Conservation (phyloP, 2,113 vertebrate species). For the Martes martes region DNA sequence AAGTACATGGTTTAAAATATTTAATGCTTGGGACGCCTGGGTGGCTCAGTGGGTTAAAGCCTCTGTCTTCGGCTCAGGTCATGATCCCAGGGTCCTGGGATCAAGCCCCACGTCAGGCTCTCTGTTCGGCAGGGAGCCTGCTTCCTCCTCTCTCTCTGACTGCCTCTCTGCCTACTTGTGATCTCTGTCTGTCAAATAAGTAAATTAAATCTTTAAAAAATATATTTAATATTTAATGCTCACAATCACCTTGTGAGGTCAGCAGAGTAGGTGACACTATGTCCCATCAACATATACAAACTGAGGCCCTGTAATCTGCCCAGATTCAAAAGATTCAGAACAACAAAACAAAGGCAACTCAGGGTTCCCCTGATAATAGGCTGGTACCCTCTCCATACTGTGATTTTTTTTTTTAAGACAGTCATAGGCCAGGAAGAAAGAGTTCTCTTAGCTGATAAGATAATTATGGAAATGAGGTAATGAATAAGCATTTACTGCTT, state of each 20-base stretch:
- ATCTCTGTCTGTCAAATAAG: too few relatives aligned
- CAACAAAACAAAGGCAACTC: background rate
- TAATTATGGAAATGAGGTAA: background rate
- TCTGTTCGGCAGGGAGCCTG: too few relatives aligned
- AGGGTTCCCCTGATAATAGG: background rate
- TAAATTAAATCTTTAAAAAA: too few relatives aligned
- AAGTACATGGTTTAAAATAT: background rate
- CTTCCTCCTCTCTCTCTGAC: too few relatives aligned
- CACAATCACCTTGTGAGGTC: background rate
- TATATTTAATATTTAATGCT: background rate
- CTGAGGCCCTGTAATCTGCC: background rate
- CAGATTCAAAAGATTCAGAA: background rate
- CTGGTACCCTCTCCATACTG: background rate
- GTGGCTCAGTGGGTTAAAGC: too few relatives aligned
- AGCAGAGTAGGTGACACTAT: background rate
- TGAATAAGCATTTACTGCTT: background rate
- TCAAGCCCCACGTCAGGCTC: too few relatives aligned
- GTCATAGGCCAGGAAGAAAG: background rate
- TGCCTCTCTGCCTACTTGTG: too few relatives aligned
- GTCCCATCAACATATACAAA: background rate
- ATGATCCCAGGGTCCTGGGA: too few relatives aligned
- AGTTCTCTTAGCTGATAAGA: background rate
- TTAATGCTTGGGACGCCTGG: background rate
- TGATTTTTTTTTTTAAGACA: background rate
- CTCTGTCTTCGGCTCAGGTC: too few relatives aligned